These are phyloP conservation scores for Chymomyza amoena DNA, from an alignment of 2,888 invertebrate species.

Conservation along the genomic window DNA sequence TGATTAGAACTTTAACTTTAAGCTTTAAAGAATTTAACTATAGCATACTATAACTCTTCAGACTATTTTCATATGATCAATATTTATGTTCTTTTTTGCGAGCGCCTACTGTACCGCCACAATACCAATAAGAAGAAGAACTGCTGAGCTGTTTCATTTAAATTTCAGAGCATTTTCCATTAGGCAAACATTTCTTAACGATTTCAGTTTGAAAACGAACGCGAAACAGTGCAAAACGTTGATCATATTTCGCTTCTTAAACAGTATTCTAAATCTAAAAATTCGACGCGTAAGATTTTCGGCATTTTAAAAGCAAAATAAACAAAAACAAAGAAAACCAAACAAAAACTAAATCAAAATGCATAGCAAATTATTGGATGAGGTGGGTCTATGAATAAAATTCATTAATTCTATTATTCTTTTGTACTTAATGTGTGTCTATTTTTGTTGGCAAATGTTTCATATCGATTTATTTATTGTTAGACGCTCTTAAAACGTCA, in stretches of 20 bases:
- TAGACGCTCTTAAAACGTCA: slow-evolving; percentile 17
- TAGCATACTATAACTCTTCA: too few relatives aligned
- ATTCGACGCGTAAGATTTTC: slow-evolving; percentile 21
- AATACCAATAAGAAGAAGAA: neutral
- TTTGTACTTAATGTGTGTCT: slow-evolving; percentile 11
- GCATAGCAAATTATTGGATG: slow-evolving; percentile 75
- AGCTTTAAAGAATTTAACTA: too few relatives aligned
- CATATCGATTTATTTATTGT: slow-evolving; percentile 25
- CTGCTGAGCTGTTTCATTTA: slow-evolving; percentile 13
- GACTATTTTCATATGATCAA: too few relatives aligned
- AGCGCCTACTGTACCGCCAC: neutral
- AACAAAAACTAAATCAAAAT: slow-evolving; percentile 48
- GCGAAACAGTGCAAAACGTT: slow-evolving; percentile 59
- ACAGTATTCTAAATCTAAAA: slow-evolving; percentile 18
- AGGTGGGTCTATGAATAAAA: slow-evolving; percentile 57
- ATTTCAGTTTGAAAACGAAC: slow-evolving; percentile 68
- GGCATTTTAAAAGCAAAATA: slow-evolving; percentile 20
- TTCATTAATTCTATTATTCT: slow-evolving; percentile 19
- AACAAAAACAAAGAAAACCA: slow-evolving; percentile 17
- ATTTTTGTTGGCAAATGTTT: slow-evolving; percentile 45
- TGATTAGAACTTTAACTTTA: too few relatives aligned
- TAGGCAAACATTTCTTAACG: slow-evolving; percentile 39
- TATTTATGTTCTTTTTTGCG: neutral
- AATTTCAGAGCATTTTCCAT: slow-evolving; percentile 53
- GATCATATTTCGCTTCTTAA: slow-evolving; percentile 14